Evolutionary conservation across 2,888 invertebrate genomes (phyloP).

Genomic region (Synergus japonicus): DNA sequence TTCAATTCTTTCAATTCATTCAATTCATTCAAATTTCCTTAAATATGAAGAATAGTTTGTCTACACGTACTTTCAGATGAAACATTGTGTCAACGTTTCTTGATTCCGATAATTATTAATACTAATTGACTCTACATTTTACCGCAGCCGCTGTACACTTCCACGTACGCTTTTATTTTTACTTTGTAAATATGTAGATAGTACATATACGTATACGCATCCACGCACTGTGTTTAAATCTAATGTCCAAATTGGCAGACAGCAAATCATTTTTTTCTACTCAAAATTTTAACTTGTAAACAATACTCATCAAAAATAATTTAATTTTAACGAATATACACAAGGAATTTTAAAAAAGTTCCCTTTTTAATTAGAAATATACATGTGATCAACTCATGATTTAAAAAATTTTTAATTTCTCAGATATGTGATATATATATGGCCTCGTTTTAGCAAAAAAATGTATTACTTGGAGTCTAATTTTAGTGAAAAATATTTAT

Average conservation of each 20-base stretch:
- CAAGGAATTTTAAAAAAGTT: not conserved
- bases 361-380: not conserved
- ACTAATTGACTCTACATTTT: conserved; percentile 34
- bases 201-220: conserved; percentile 60
- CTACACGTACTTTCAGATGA: not conserved
- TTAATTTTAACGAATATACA: too few relatives aligned
- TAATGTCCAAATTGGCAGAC: conserved; percentile 24
- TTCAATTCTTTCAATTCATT: not conserved
- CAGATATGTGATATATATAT: too few relatives aligned
- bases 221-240: conserved; percentile 58
- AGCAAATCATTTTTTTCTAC: conserved; percentile 25
- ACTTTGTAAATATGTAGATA: conserved; percentile 75
- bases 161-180: conserved; percentile 68
- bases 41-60: not conserved
- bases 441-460: too few relatives aligned
- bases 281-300: not conserved
- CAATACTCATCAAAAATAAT: too few relatives aligned
- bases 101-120: not conserved
- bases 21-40: not conserved
- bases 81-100: conserved; percentile 2
- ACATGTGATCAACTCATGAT: not conserved
- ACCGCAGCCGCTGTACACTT: conserved; percentile 56
- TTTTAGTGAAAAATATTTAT: too few relatives aligned
- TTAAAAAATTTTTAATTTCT: not conserved
- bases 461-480: too few relatives aligned